These are phyloP conservation scores for Hippasteria phrygiana DNA, from an alignment of 53 echinoderm and acorn worm genomes.

Conservation along the genomic window DNA sequence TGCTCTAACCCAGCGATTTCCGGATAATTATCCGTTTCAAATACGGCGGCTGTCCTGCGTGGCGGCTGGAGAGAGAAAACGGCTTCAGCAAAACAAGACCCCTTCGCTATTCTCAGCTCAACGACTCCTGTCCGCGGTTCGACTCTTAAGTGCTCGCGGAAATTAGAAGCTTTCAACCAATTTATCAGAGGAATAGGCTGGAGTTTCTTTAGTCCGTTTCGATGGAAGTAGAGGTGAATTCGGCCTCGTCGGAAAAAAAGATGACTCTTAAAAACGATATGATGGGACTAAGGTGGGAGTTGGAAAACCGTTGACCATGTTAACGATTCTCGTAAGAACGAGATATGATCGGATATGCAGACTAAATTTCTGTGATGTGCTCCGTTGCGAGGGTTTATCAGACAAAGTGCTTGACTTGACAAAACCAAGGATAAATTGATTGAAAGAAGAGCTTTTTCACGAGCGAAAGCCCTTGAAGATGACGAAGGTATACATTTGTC, in stretches of 20 bases:
- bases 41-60: neutral
- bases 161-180: slow-evolving; percentile 61
- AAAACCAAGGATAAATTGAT: neutral
- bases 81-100: neutral
- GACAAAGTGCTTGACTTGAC: neutral
- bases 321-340: neutral
- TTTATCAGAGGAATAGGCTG: slow-evolving; percentile 2
- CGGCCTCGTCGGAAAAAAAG: too few relatives aligned
- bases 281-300: neutral
- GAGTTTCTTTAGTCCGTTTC: slow-evolving; percentile 1
- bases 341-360: neutral
- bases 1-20: neutral
- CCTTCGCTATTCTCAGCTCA: neutral
- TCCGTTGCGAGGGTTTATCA: neutral
- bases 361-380: neutral
- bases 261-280: neutral
- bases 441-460: neutral
- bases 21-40: neutral
- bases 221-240: neutral
- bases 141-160: slow-evolving; percentile 28
- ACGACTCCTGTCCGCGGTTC: neutral
- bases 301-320: neutral
- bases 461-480: neutral
- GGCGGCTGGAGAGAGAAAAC: neutral
- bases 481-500: too few relatives aligned